A percentile compares a stretch with the other conserved stretches of the same genome.
phyloP scores from a whole-genome alignment of 2,113 vertebrate species.

The Asarcornis scutulata region DNA sequence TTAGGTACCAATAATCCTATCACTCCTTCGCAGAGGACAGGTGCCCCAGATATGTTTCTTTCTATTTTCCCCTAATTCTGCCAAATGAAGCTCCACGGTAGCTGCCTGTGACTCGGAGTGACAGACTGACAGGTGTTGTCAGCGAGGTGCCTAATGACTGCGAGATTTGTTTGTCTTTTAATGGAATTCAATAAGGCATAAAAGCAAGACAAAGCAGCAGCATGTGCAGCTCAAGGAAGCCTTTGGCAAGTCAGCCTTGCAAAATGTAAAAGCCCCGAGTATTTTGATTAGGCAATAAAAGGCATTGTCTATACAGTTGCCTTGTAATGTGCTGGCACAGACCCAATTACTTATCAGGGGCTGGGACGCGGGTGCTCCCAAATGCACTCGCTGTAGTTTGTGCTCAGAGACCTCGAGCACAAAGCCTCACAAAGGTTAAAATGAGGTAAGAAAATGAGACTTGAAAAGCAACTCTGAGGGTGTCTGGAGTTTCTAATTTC shows the following conservation, averaged over 20 bases:
- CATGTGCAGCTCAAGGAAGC: conserved; percentile 1
- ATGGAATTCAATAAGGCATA: conserved; percentile 64
- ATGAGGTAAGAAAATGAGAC: background rate
- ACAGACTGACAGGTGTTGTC: conserved; percentile 78
- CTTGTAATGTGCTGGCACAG: conserved; percentile 11
- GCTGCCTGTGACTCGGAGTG: conserved; percentile 52
- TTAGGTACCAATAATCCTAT: conserved; percentile 7
- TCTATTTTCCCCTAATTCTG: conserved; percentile 62
- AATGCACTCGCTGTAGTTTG: fast-evolving
- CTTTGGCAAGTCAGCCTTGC: conserved; percentile 57
- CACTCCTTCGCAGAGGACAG: conserved; percentile 48
- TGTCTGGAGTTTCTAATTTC: conserved; percentile 39
- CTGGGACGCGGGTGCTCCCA: background rate
- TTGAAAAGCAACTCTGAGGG: conserved; percentile 32
- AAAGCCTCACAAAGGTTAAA: background rate
- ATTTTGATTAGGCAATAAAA: conserved; percentile 48
- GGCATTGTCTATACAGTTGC: background rate
- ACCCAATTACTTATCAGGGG: background rate
- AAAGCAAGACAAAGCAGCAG: conserved; percentile 52
- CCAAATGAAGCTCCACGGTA: conserved; percentile 44
- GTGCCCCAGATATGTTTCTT: conserved; percentile 55
- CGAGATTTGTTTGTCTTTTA: conserved; percentile 61
- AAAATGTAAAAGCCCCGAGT: conserved; percentile 1
- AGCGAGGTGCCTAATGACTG: conserved; percentile 70
- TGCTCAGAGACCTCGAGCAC: background rate